Evolutionary conservation across 1,140 invertebrate genomes (phyloP).

Genomic region (Semibalanus balanoides): DNA sequence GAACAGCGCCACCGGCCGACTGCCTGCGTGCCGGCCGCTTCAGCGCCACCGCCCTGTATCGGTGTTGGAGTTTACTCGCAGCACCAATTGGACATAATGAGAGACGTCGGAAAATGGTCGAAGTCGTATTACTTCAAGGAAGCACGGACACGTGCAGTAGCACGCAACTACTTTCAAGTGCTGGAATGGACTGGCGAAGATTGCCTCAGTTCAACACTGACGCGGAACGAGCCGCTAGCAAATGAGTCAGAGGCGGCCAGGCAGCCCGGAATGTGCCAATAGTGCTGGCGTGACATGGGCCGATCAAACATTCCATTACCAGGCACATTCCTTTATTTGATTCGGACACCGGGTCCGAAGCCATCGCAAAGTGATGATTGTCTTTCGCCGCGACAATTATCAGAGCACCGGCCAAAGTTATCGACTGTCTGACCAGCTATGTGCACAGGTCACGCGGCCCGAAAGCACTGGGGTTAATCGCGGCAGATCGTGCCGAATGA

Average conservation of each 20-base stretch:
- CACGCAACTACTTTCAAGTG: too few relatives aligned
- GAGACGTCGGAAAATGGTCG: too few relatives aligned
- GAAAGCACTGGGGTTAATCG: too few relatives aligned
- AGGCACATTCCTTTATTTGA: background rate
- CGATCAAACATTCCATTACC: background rate
- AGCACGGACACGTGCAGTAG: too few relatives aligned
- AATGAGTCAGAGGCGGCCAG: background rate
- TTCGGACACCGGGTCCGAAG: background rate
- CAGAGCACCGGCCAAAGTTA: background rate
- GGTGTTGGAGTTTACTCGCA: too few relatives aligned
- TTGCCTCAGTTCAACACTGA: background rate
- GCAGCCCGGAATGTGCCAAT: background rate
- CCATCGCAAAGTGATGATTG: background rate
- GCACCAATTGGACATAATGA: too few relatives aligned
- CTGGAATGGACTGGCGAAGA: too few relatives aligned
- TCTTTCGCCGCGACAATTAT: background rate
- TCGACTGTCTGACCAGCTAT: background rate
- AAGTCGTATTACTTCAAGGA: too few relatives aligned
- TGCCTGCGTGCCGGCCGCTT: too few relatives aligned
- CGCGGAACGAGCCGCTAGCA: background rate
- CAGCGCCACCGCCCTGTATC: too few relatives aligned
- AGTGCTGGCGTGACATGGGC: background rate
- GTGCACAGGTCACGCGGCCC: background rate
- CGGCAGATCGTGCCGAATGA: too few relatives aligned
- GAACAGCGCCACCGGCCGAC: too few relatives aligned